Evolutionary conservation across 2,113 vertebrate genomes (phyloP).

Genomic region (Prunella fulvescens): DNA sequence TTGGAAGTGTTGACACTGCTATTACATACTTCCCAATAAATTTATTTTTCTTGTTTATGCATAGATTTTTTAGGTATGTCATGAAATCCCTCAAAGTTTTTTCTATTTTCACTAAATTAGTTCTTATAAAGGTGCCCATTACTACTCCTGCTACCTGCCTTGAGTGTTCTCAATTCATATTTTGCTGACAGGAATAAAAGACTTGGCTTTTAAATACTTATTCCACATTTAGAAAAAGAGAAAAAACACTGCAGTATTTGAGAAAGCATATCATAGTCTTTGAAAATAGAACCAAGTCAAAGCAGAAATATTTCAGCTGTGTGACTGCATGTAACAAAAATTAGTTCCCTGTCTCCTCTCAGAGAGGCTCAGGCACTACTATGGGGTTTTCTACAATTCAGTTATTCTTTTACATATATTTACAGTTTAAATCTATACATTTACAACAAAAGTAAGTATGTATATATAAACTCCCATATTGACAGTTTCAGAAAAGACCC

Average conservation of each 20-base stretch:
- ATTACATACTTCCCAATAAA: neutral
- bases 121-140: neutral
- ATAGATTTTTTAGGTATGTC: neutral
- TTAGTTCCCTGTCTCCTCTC: neutral
- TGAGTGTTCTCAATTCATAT: neutral
- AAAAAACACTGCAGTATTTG: neutral
- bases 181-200: neutral
- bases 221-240: neutral
- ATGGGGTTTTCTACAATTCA: neutral
- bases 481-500: neutral
- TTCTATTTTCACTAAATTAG: neutral
- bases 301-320: neutral
- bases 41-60: neutral
- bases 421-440: neutral
- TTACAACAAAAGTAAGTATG: neutral
- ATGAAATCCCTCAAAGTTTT: neutral
- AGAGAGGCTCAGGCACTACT: neutral
- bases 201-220: neutral
- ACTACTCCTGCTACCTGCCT: neutral
- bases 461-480: neutral
- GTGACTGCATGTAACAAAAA: neutral
- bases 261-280: neutral
- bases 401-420: neutral
- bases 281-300: neutral
- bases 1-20: neutral